Conservation (phyloP, 1,140 invertebrate species). For the Pseudoatta argentina region DNA sequence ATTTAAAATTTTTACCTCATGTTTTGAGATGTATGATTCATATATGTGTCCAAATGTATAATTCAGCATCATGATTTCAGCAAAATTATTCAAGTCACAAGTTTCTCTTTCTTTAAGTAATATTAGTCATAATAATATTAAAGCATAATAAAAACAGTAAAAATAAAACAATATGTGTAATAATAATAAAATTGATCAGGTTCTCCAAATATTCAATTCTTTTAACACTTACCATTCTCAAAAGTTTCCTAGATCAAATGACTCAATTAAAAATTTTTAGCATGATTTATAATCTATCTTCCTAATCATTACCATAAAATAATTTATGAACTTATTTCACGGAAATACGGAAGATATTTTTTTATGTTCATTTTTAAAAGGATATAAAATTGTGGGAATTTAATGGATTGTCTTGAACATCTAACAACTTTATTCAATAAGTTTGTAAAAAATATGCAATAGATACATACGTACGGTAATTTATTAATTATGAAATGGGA, state of each 20-base stretch:
- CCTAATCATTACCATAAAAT: constrained; percentile 5
- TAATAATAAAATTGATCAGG: neutral
- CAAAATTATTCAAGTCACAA: neutral
- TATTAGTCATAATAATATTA: neutral
- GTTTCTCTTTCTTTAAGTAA: neutral
- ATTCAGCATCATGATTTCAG: neutral
- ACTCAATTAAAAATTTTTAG: neutral
- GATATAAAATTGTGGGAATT: neutral
- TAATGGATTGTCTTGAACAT: neutral
- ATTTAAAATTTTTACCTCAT: constrained; percentile 11
- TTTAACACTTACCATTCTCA: neutral
- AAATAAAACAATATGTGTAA: neutral
- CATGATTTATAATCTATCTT: neutral
- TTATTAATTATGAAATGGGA: neutral
- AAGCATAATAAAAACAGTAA: neutral
- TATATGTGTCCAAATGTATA: neutral
- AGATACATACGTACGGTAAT: neutral
- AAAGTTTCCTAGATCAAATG: neutral
- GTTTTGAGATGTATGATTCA: constrained; percentile 8
- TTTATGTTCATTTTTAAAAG: neutral
- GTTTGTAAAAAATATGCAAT: constrained; percentile 15
- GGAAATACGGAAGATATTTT: neutral
- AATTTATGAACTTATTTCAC: neutral
- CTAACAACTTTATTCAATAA: neutral
- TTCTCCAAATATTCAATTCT: neutral